Evolutionary conservation across 2,113 vertebrate genomes (phyloP), one percentile per base, ranked within the genome.

Genomic region (Cyanistes caeruleus): DNA sequence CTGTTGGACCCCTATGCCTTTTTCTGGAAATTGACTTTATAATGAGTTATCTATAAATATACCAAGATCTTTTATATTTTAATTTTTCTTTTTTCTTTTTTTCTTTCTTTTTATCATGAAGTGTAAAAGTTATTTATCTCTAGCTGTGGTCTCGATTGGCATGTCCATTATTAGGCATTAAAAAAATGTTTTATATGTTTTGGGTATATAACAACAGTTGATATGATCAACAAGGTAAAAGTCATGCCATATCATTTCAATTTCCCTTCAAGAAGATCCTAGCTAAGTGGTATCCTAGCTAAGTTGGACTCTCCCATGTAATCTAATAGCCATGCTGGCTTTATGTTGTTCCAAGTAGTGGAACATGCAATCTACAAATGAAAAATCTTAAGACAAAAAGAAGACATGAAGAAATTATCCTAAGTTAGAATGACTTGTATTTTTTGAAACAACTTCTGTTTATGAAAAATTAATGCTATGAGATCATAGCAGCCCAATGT

Each of bases 381-480:
- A 30, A 75, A 91, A 90, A 79, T 35, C 27, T 81, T 53, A 55
- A 67, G 8, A 81, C 4, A 83, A 77, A 55, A 80, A 35, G 1
- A 94, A 76, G 49, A 58, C 16, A 84, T 58, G 37, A 90, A 64
- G 20, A 33, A 74, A 41, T 65, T 77, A 27, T 86, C 92, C 30
- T 64, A 31, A 80, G 35, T 85, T 89, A 87, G 12, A 58, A 75
- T 65, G 59, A 15, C 20, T 94, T 85, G 30, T 69, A 89, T 92
- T 90, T 80, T 91, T 74, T 92, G 55, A 83, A 89, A 90, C 56
- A 92, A 89, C 52, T 84, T 89, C 70, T 86, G 30, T 65, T 94
- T 93, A 94, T 96, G 68, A 96, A 97, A 96, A 96, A 93, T 90
- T 95, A 83, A 95, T 92, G 80, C 68, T 68, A n/a, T 49, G 68